phyloP scores from a whole-genome alignment of 2,113 vertebrate genomes.

The Scytalopus superciliaris region DNA sequence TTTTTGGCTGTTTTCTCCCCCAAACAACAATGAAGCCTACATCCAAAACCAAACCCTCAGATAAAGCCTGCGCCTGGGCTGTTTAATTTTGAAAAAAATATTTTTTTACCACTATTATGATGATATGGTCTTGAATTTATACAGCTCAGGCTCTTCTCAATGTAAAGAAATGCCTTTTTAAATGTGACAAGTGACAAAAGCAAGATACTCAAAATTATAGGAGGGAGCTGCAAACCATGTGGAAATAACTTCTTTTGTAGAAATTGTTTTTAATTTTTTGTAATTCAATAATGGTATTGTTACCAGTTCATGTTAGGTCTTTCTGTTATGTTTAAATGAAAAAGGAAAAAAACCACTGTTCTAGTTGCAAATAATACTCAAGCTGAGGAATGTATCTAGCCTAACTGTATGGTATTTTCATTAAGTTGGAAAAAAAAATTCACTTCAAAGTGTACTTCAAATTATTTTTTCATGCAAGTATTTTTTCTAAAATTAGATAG shows the following conservation, averaged over 20 bases:
- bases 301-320: slow-evolving; percentile 1
- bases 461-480: background rate
- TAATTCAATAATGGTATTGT: background rate
- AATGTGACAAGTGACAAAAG: slow-evolving; percentile 59
- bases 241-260: slow-evolving; percentile 60
- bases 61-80: background rate
- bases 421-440: background rate
- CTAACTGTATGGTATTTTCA: background rate
- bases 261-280: background rate
- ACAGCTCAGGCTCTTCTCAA: background rate
- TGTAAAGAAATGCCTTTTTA: slow-evolving; percentile 32
- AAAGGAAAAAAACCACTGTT: background rate
- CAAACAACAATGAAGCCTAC: background rate
- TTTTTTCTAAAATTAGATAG: background rate
- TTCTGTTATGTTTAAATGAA: background rate
- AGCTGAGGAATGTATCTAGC: background rate
- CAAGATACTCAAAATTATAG: slow-evolving; percentile 52
- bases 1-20: background rate
- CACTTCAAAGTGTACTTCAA: background rate
- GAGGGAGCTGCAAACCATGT: slow-evolving; percentile 30
- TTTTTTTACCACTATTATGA: background rate
- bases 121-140: background rate
- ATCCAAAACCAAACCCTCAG: background rate
- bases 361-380: background rate
- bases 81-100: background rate